A percentile compares a stretch with the other conserved stretches of the same genome.
Conservation (phyloP, 1,140 invertebrate genomes). For the Globodera rostochiensis region DNA sequence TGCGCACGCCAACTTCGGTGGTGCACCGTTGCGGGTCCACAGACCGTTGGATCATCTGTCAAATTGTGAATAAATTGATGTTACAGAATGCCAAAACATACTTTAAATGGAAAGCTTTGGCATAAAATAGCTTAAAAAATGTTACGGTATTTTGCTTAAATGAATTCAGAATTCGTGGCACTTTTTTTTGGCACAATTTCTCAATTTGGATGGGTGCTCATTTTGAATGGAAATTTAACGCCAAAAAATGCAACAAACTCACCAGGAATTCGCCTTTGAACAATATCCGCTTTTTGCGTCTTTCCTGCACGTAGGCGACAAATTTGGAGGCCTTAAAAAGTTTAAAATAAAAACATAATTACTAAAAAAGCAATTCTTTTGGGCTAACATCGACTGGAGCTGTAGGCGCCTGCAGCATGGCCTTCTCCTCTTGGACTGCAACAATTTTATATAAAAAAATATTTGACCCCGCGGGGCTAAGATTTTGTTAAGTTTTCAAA, state of each 20-base stretch:
- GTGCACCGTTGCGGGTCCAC: constrained; percentile 57
- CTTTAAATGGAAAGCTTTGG: no score
- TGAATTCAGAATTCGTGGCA: no score
- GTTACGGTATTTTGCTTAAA: no score
- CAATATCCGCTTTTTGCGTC: constrained; percentile 63
- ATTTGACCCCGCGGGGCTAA: no score
- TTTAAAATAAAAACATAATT: neutral
- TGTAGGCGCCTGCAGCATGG: constrained; percentile 62
- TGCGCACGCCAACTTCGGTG: constrained; percentile 58
- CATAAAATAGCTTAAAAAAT: no score
- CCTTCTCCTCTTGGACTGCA: constrained; percentile 66
- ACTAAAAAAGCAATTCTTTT: neutral
- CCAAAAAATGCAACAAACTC: constrained; percentile 31
- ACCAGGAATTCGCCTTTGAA: constrained; percentile 65
- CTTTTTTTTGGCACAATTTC: no score
- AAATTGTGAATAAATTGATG: neutral
- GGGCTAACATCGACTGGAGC: constrained; percentile 52
- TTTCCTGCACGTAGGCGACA: constrained; percentile 63
- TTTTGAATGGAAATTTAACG: neutral
- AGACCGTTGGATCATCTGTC: constrained; percentile 62
- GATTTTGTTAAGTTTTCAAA: neutral
- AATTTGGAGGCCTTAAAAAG: constrained; percentile 53
- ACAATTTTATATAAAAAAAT: neutral
- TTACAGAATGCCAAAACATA: neutral
- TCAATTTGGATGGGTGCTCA: no score